Evolutionary conservation across 2,113 vertebrate species (phyloP).

Genomic region (Thalassarche chlororhynchos): DNA sequence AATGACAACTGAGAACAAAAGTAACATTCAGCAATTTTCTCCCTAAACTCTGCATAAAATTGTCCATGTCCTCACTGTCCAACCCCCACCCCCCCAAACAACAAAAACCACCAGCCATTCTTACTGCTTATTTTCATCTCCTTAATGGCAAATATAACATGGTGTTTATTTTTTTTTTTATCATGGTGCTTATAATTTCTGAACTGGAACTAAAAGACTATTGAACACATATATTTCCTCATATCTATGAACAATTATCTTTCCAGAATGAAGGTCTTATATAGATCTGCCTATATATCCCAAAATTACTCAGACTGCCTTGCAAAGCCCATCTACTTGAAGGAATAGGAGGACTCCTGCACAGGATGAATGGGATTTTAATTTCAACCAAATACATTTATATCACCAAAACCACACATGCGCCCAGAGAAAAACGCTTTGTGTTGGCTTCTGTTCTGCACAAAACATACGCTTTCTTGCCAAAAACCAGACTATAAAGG

Average conservation of each 20-base stretch:
- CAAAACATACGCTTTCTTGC: neutral
- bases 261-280: neutral
- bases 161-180: neutral
- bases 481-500: neutral
- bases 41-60: neutral
- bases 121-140: neutral
- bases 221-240: neutral
- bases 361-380: neutral
- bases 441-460: constrained; percentile 1
- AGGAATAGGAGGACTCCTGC: fast-evolving
- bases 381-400: neutral
- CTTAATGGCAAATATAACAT: neutral
- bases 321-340: neutral
- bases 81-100: neutral
- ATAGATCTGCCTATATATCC: neutral
- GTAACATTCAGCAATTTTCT: neutral
- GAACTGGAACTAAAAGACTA: neutral
- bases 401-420: neutral
- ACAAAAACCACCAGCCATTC: neutral
- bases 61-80: neutral
- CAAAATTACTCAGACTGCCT: neutral
- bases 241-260: neutral
- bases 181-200: neutral
- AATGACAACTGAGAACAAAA: neutral
- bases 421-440: neutral